These are phyloP conservation scores for Smithornis capensis DNA, from an alignment of 2,113 vertebrate species.

Conservation along the genomic window DNA sequence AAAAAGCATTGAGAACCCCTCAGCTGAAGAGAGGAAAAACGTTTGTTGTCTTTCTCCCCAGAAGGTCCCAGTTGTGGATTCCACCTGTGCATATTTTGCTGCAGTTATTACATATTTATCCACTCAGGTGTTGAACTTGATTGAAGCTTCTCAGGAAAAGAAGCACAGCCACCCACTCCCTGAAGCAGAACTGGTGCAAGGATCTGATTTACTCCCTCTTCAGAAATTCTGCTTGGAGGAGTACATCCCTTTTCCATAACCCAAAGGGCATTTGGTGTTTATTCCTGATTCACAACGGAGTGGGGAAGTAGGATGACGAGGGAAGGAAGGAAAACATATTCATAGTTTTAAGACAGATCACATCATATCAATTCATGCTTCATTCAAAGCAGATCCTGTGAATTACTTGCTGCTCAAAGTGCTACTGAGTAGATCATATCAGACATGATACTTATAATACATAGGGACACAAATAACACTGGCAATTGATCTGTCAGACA, in stretches of 20 bases:
- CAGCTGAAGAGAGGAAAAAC: background rate
- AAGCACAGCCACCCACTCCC: background rate
- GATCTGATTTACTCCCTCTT: background rate
- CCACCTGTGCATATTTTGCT: background rate
- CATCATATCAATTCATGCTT: background rate
- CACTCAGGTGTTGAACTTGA: background rate
- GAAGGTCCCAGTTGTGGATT: background rate
- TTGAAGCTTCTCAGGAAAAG: background rate
- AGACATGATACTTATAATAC: background rate
- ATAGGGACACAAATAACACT: background rate
- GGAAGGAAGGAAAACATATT: background rate
- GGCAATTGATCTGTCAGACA: background rate
- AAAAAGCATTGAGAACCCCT: background rate
- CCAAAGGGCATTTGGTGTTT: background rate
- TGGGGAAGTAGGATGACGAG: background rate
- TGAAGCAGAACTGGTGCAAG: background rate
- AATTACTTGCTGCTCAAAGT: background rate
- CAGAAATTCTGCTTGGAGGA: background rate
- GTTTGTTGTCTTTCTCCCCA: background rate
- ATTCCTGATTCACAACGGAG: background rate
- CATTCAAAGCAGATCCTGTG: background rate
- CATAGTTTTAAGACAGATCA: background rate
- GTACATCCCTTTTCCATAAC: background rate
- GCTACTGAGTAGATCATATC: background rate
- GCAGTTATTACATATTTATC: background rate